Conservation (phyloP, 2,797 vertebrate species). For the Bovichtus variegatus region DNA sequence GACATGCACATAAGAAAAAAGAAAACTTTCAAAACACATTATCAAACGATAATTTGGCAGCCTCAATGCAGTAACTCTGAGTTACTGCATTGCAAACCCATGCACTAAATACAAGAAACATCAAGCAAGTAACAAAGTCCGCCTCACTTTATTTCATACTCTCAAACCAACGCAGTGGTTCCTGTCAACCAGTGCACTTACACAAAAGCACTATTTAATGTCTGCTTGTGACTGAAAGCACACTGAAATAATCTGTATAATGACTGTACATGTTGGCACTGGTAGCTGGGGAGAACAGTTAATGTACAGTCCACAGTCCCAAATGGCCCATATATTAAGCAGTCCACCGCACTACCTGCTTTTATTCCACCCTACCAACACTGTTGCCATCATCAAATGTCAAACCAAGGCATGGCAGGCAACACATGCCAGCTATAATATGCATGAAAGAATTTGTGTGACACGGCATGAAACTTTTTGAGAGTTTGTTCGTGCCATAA, state of each 20-base stretch:
- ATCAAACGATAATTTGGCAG: too few relatives aligned
- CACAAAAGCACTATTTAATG: slow-evolving; percentile 46
- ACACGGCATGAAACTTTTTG: too few relatives aligned
- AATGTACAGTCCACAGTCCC: slow-evolving; percentile 49
- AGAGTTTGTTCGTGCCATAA: not conserved
- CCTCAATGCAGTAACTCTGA: too few relatives aligned
- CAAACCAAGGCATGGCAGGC: slow-evolving; percentile 29
- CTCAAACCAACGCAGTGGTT: slow-evolving; percentile 5
- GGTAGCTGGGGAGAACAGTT: slow-evolving; percentile 35
- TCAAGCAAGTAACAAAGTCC: too few relatives aligned
- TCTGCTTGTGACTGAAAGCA: slow-evolving; percentile 34
- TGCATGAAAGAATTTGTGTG: slow-evolving; percentile 17
- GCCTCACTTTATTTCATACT: slow-evolving; percentile 15
- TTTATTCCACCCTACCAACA: slow-evolving; percentile 50
- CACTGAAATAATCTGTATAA: slow-evolving; percentile 46
- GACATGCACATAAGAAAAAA: too few relatives aligned
- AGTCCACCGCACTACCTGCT: slow-evolving; percentile 11
- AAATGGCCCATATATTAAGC: slow-evolving; percentile 38
- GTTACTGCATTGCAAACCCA: too few relatives aligned
- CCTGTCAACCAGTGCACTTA: slow-evolving; percentile 10
- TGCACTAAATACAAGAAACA: too few relatives aligned
- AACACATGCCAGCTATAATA: slow-evolving; percentile 28
- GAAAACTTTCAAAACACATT: too few relatives aligned
- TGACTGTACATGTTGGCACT: slow-evolving; percentile 49
- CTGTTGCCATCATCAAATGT: slow-evolving; percentile 51